Base-by-base conservation (phyloP, 2,888 invertebrate genomes). In the Furcula furcula region DNA sequence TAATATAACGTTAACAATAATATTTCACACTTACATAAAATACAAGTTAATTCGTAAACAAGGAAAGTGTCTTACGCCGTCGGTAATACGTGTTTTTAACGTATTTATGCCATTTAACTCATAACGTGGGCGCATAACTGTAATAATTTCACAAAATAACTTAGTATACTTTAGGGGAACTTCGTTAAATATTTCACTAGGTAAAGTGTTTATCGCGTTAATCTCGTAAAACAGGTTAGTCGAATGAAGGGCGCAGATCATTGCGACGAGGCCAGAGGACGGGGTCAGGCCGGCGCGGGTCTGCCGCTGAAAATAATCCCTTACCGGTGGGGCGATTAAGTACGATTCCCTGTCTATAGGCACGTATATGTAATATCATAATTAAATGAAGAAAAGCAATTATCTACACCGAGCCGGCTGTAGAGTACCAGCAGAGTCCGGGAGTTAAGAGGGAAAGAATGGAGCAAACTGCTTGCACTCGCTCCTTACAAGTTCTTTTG, bases 141-240 rank as follows among this genome's bases (percentile, higher is more conserved):
- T 63, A 55, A 65, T 65, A 65, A 71, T 72, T 71, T 67, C 54
- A 55, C 60, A 55, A 66, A 62, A 65, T 65, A 61, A 63, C 55
- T 55, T 46, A 46, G 61, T 60, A 58, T 50, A 64, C 65, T 67
- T 63, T 55, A 64, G 54, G 57, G 58, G 52, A 64, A 57, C 55
- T 64, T 58, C 40, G 57, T 64, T 71, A 65, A 72, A 72, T 71
- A 72, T 72, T 68, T 62, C 44, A 68, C 68, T 65, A 68, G 65
- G 65, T 63, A 58, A 65, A 69, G 67, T 68, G 72, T 76, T 76
- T 75, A 73, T 75, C 67, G 68, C 63, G 63, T 65, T 71, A 72
- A 73, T 75, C 64, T 67, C 66, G 62, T 74, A 73, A 77, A 80
- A 81, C 83, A 77, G 79, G 83, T 82, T 82, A 73, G 68, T 64